Conservation (phyloP, 2,113 vertebrate genomes). For the Protobothrops flavoviridis region DNA sequence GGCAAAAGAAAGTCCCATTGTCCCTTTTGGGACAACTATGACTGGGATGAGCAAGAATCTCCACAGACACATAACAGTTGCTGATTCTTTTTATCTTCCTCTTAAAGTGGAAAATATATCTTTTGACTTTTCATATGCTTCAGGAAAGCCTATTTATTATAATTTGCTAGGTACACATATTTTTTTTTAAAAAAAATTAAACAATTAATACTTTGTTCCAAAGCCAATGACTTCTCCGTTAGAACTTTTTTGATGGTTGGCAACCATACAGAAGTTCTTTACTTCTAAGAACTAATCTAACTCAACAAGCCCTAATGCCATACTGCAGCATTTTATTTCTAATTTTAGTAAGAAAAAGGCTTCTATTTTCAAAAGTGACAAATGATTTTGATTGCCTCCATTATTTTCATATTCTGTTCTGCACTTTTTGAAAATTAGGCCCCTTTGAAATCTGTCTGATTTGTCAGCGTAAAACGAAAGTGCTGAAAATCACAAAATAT, state of each 20-base stretch:
- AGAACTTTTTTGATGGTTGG: not conserved
- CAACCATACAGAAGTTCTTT: not conserved
- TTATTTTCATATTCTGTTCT: slow-evolving; percentile 4
- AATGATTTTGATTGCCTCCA: slow-evolving; percentile 27
- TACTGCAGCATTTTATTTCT: not conserved
- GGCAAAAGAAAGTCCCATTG: no score
- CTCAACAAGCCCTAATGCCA: not conserved
- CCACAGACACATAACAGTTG: not conserved
- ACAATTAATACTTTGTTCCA: not conserved
- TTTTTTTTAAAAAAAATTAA: not conserved
- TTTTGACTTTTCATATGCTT: not conserved
- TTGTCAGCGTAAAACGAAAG: slow-evolving; percentile 9
- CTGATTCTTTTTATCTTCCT: not conserved
- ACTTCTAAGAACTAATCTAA: not conserved
- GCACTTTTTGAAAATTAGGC: slow-evolving; percentile 16
- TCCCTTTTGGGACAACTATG: no score
- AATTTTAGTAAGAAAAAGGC: not conserved
- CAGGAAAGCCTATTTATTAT: not conserved
- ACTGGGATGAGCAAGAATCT: no score
- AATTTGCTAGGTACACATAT: not conserved
- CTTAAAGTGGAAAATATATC: not conserved
- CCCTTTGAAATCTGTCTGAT: slow-evolving; percentile 10
- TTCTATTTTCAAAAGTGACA: slow-evolving; percentile 17
- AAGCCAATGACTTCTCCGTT: not conserved
- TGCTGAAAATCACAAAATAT: slow-evolving; percentile 13